Evolutionary conservation across 2,113 vertebrate genomes (phyloP).

Genomic region (Nerophis lumbriciformis): DNA sequence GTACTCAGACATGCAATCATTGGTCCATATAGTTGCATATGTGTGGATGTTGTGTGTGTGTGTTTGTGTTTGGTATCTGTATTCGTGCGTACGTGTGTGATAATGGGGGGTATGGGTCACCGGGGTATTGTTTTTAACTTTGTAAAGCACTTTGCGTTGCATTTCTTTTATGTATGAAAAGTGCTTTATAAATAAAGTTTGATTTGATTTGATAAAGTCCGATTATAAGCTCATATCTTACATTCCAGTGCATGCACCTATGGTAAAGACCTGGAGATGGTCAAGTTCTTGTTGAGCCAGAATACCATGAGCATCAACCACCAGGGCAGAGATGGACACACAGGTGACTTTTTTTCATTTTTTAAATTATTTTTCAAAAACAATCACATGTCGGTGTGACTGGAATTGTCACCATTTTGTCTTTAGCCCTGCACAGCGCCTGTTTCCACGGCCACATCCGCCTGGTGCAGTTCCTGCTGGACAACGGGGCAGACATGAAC

Average conservation of each 20-base stretch:
- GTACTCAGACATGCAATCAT: no score
- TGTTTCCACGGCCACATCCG: slow-evolving; percentile 92
- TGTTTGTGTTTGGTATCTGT: no score
- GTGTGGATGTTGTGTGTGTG: no score
- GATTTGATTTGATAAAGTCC: no score
- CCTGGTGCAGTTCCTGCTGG: slow-evolving; percentile 88
- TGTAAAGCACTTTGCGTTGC: no score
- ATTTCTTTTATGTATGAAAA: no score
- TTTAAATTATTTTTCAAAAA: not conserved
- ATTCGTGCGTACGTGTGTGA: no score
- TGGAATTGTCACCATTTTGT: not conserved
- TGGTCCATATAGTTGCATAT: no score
- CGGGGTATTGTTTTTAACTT: no score
- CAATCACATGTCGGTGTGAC: not conserved
- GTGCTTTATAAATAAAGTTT: no score
- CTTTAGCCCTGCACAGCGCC: slow-evolving; percentile 84
- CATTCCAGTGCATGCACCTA: slow-evolving; percentile 85
- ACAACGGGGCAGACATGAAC: slow-evolving; percentile 93
- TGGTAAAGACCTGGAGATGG: slow-evolving; percentile 86
- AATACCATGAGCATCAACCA: slow-evolving; percentile 86
- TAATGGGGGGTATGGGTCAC: no score
- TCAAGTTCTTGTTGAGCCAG: slow-evolving; percentile 87
- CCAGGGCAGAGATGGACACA: slow-evolving; percentile 91
- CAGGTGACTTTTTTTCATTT: slow-evolving; percentile 66
- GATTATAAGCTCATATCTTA: not conserved